Conservation (phyloP, 2,797 vertebrate genomes). For the Neosalanx taihuensis region DNA sequence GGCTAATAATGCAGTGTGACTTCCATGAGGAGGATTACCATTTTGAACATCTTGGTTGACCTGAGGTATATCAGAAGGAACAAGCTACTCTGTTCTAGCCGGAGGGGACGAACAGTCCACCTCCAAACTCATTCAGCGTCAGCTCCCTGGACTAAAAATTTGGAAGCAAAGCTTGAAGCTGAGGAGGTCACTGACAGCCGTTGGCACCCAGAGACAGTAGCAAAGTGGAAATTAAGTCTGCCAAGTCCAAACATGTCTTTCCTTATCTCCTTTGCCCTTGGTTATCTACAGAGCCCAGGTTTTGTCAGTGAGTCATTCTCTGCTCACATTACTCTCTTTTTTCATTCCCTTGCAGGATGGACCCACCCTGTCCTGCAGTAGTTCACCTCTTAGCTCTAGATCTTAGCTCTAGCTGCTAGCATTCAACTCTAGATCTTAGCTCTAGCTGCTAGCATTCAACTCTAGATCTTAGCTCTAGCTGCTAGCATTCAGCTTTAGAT, state of each 20-base stretch:
- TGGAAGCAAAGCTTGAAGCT: not conserved
- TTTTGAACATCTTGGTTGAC: conserved; percentile 24
- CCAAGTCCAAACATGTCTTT: not conserved
- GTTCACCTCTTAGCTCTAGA: not conserved
- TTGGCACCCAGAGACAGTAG: not conserved
- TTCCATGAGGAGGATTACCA: conserved; percentile 28
- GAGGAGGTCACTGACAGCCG: not conserved
- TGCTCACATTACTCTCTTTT: not conserved
- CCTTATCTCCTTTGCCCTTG: not conserved
- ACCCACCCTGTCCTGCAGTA: not conserved
- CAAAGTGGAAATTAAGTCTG: not conserved
- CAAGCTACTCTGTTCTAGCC: conserved; percentile 7
- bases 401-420: no score
- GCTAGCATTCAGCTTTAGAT: no score
- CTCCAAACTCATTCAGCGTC: conserved; percentile 4
- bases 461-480: no score
- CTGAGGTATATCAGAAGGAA: conserved; percentile 19
- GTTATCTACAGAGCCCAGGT: not conserved
- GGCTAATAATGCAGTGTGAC: conserved; percentile 19
- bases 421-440: no score
- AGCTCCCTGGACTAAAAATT: not conserved
- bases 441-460: no score
- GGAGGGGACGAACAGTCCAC: conserved; percentile 7
- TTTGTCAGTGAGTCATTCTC: conserved; percentile 5
- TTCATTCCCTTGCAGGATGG: conserved; percentile 4